Evolutionary conservation across 2,113 vertebrate genomes (phyloP).

Genomic region (Tursiops truncatus): DNA sequence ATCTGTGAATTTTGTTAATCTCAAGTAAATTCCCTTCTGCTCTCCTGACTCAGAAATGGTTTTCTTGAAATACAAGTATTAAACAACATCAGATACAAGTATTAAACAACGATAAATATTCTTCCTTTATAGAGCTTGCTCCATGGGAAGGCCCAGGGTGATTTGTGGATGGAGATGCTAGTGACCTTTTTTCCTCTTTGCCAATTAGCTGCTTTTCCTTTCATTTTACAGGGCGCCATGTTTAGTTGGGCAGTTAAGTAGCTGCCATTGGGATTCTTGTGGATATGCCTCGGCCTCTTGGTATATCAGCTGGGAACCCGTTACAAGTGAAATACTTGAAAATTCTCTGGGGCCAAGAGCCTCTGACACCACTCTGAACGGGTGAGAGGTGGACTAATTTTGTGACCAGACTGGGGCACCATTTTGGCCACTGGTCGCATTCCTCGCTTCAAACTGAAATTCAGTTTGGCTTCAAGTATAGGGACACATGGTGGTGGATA

Average conservation of each 20-base stretch:
- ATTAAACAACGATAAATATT: background rate
- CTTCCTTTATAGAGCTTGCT: background rate
- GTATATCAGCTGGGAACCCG: background rate
- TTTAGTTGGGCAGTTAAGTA: background rate
- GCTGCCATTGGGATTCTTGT: background rate
- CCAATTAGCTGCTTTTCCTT: background rate
- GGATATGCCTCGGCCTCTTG: background rate
- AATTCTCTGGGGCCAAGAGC: conserved; percentile 66
- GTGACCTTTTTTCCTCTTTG: background rate
- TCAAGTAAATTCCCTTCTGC: background rate
- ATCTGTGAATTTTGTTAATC: background rate
- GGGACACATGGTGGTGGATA: conserved; percentile 70
- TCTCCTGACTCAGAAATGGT: background rate
- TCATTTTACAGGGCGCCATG: background rate
- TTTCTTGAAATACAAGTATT: background rate
- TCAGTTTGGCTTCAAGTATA: conserved; percentile 77
- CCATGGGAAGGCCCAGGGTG: background rate
- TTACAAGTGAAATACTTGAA: conserved; percentile 74
- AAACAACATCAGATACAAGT: background rate
- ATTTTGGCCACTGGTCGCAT: conserved; percentile 49
- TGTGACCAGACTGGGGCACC: conserved; percentile 59
- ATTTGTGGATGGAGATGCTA: background rate
- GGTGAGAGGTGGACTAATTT: background rate
- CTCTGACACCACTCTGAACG: conserved; percentile 49
- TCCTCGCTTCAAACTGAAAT: conserved; percentile 68